phyloP scores from a whole-genome alignment of 2,888 invertebrate species.

The Eilema sororculum region DNA sequence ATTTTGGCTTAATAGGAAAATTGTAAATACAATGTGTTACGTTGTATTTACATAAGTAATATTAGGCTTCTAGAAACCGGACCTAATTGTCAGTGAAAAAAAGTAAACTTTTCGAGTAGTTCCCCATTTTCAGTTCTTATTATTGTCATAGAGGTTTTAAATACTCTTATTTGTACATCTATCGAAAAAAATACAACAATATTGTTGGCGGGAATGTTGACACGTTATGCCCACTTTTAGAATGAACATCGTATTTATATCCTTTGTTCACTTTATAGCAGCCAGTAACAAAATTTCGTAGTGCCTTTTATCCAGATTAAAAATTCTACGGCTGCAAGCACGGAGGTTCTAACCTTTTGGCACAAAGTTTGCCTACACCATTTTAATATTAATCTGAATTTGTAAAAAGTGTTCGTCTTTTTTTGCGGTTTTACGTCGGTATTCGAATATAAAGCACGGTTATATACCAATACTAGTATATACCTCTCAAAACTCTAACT shows the following conservation, averaged over 20 bases:
- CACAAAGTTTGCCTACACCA: constrained; percentile 28
- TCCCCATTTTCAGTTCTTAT: background rate
- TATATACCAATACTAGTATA: background rate
- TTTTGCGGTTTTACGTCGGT: constrained; percentile 16
- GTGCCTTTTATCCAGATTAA: constrained; percentile 58
- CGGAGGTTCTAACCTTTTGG: constrained; percentile 27
- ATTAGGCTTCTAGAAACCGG: background rate
- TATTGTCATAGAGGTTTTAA: background rate
- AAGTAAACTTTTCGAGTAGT: too few relatives aligned
- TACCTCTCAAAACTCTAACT: too few relatives aligned
- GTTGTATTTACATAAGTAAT: background rate
- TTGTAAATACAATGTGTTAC: constrained; percentile 53
- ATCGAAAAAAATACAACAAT: background rate
- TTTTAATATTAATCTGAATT: constrained; percentile 40
- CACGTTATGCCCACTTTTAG: background rate
- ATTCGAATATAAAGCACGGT: background rate
- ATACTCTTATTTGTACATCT: background rate
- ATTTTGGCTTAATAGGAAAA: constrained; percentile 50
- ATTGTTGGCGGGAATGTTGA: background rate
- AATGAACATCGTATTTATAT: constrained; percentile 14
- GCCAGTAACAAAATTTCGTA: constrained; percentile 35
- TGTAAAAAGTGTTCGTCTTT: constrained; percentile 25
- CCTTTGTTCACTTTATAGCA: constrained; percentile 29
- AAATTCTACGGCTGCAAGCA: constrained; percentile 42
- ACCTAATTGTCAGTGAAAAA: background rate